These are phyloP conservation scores for Ormyrus labotus DNA, from an alignment of 2,888 invertebrate species.

Conservation along the genomic window DNA sequence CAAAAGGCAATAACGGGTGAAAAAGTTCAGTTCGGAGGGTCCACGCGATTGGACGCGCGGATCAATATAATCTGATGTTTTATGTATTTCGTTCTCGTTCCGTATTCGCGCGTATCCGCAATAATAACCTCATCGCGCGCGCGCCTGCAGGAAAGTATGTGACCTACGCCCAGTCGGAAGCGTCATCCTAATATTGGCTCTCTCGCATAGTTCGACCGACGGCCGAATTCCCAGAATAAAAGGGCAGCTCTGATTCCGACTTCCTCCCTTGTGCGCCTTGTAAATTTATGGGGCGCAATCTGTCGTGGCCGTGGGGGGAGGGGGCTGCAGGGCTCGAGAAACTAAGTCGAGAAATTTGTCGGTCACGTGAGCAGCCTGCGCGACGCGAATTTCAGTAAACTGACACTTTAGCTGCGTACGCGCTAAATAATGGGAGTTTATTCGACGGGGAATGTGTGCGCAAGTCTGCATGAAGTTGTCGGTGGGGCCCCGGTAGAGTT, in stretches of 20 bases:
- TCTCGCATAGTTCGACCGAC: too few species aligned
- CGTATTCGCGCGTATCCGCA: neutral
- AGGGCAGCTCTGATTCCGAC: neutral
- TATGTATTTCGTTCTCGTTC: neutral
- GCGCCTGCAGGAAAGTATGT: too few species aligned
- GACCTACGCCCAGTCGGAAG: too few species aligned
- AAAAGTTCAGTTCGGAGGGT: neutral
- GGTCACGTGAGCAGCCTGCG: too few species aligned
- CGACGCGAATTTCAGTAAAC: too few species aligned
- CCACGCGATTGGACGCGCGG: neutral
- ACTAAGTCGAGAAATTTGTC: too few species aligned
- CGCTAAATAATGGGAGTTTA: slow-evolving; percentile 21
- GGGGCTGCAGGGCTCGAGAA: too few species aligned
- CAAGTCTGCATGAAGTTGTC: too few species aligned
- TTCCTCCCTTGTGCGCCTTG: neutral
- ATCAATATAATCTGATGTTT: neutral
- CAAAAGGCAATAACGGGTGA: neutral
- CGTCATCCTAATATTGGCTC: too few species aligned
- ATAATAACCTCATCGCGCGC: neutral
- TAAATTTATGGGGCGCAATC: slow-evolving; percentile 32
- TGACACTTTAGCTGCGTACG: too few species aligned
- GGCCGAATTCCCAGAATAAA: slow-evolving; percentile 4
- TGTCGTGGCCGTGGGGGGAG: neutral
- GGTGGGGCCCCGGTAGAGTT: too few species aligned
- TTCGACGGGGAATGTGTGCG: neutral